Base-by-base conservation (phyloP, 2,797 vertebrate genomes). In the Scyliorhinus canicula region DNA sequence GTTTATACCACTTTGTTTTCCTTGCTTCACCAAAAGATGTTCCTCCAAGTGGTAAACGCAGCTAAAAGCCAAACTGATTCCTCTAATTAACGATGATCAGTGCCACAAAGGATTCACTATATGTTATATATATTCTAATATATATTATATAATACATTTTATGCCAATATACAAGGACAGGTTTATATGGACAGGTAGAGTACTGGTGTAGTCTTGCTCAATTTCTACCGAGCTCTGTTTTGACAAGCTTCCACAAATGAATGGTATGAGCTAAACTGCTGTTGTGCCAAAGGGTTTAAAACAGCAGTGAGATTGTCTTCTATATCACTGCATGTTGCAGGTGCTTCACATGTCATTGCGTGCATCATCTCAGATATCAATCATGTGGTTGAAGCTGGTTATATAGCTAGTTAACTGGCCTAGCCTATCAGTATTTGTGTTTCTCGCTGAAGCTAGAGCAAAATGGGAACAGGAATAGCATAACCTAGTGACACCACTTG, bases 321-420 rank as follows among this genome's bases (percentile, higher is more conserved):
- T 4, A 11, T 63, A 26, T 91, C 60, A 91, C 24, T 63, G 35
- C 35, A 63, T 40, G 35, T 40, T 63, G 11, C 57, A 40, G 57
- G 57, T n/a, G 8, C 6, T 26, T 65, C 6, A 57, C 55, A 12
- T 91, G 21, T n/a, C 8, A 40, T 77, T 63, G 99, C 99, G 97
- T 90, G 96, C 95, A 21, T 35, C 35, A 52, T 16, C 28, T 67
- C 14, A 52, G 47, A 19, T 74, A 74, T 74, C 67, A 94, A 11
- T 35, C 67, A 9, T 44, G 44, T 69, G 26, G 57, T 52, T 71
- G 0, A 14, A 93, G 14, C 93, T n/a, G 50, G 8, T 31, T 74
- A 91, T 44, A 63, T 65, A 65, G 57, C n/a, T 94, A 67, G 47
- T 74, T 52, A 50, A 19, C 26, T 74, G 12, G 24, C 4, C 63